Base-by-base conservation (phyloP, 2,888 invertebrate species). In the Hirtodrosophila trivittata region DNA sequence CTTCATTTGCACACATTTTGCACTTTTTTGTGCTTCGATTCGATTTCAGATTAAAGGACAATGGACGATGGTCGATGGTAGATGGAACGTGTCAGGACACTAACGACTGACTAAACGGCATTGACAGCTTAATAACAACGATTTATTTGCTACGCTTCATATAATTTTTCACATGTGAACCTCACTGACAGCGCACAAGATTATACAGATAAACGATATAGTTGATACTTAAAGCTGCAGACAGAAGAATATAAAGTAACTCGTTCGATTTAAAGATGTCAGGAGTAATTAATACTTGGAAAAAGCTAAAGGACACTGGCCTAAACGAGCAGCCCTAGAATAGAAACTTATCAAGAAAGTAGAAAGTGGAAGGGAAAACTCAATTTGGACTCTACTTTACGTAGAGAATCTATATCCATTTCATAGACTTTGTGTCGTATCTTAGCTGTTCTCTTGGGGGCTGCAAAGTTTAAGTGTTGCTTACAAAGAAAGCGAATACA, bases 1-100 rank as follows among this genome's bases (percentile, higher is more conserved):
- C 42, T 49, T 66, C 66, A 66, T 75, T 63, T 49, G 55, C 56
- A 50, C 45, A 51, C 45, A 30, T 62, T 52, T 42, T 64, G 38
- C 52, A 49, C 32, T 45, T 38, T 63, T 59, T 35, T 39, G 64
- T 38, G 37, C 47, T 37, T 3, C 18, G 18, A 21, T 30, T 21
- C 50, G 14, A 33, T 28, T 10, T 46, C 38, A 37, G 43, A 49
- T 55, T 46, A 39, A 57, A 21, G 18, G 18, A 21, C n/a, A n/a
- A n/a, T n/a, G n/a, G n/a, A n/a, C n/a, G n/a, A n/a, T n/a, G n/a
- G n/a, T n/a, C n/a, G n/a, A n/a, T n/a, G n/a, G n/a, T 21, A 21
- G 3, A 5, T 21, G 2, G 18, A 2, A 21, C 18, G 5, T 33
- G 26, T 28, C 30, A 28, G 56, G 12, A 54, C 37, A 38, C 16